These are phyloP conservation scores for Frankliniella fusca DNA, from an alignment of 2,888 invertebrate species.

Conservation along the genomic window DNA sequence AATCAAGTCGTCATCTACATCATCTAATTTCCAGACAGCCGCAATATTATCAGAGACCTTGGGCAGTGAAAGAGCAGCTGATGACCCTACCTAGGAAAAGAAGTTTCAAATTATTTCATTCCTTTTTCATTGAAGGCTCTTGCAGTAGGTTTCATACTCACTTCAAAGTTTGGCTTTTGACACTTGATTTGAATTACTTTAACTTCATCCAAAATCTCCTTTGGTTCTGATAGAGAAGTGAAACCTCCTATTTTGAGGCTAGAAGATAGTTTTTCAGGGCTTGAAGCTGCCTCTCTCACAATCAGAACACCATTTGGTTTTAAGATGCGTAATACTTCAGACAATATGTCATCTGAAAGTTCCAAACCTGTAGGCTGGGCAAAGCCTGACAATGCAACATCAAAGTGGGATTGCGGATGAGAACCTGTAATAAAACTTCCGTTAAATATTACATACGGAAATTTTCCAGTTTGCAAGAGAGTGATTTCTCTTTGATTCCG, in stretches of 20 bases:
- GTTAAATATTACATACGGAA: not conserved
- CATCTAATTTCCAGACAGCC: conserved; percentile 73
- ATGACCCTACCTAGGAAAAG: conserved; percentile 55
- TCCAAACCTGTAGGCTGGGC: conserved; percentile 49
- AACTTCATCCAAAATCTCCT: conserved; percentile 42
- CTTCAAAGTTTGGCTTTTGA: conserved; percentile 68
- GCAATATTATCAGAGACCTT: conserved; percentile 44
- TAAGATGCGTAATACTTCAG: conserved; percentile 57
- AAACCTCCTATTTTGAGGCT: conserved; percentile 64
- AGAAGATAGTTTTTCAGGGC: conserved; percentile 44
- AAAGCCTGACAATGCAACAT: conserved; percentile 57
- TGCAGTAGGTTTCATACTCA: conserved; percentile 42
- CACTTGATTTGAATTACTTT: conserved; percentile 48
- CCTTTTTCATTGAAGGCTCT: not conserved
- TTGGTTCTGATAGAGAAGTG: conserved; percentile 45
- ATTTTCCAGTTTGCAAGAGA: not conserved
- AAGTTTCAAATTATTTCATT: not conserved
- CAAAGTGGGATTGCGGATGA: conserved; percentile 57
- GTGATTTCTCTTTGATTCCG: not conserved
- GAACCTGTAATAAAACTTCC: conserved; percentile 42
- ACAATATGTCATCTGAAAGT: conserved; percentile 50
- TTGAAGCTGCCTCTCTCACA: conserved; percentile 49
- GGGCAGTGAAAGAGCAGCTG: conserved; percentile 53
- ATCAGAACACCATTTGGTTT: conserved; percentile 61
- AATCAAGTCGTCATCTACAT: conserved; percentile 58